Evolutionary conservation across 2,113 vertebrate genomes (phyloP).

Genomic region (Rhabdomys dilectus): DNA sequence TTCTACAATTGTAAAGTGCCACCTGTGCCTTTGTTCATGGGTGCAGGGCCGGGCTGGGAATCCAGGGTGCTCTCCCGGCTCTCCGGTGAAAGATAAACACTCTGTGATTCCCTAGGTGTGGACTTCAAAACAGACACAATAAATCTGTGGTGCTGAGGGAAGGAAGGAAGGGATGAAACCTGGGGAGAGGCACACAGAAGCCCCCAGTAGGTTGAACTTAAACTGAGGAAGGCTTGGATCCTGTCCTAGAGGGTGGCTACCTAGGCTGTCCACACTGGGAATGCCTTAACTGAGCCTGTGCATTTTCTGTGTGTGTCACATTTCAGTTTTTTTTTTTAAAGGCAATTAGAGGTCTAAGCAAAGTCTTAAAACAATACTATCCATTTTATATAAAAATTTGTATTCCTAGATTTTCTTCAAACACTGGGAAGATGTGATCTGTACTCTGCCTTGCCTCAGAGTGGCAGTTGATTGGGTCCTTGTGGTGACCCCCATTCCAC

Average conservation of each 20-base stretch:
- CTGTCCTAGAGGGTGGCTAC: background rate
- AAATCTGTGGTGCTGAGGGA: background rate
- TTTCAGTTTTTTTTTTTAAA: background rate
- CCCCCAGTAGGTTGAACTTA: background rate
- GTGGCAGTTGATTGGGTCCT: background rate
- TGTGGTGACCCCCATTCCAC: background rate
- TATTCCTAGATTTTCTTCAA: slow-evolving; percentile 16
- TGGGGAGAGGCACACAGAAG: background rate
- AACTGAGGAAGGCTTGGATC: background rate
- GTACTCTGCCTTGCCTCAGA: background rate
- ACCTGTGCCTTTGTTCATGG: slow-evolving; percentile 15
- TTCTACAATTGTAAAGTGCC: background rate
- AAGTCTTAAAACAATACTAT: background rate
- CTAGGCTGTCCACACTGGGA: background rate
- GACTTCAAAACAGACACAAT: background rate
- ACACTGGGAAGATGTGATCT: background rate
- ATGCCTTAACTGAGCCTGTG: background rate
- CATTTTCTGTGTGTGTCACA: background rate
- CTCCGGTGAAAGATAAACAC: background rate
- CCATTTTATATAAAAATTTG: background rate
- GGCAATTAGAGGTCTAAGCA: background rate
- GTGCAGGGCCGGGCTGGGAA: background rate
- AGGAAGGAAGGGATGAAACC: background rate
- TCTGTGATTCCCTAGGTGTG: background rate
- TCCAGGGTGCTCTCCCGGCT: accelerated